Conservation (phyloP, 2,888 invertebrate species). For the Creontiades dilutus region DNA sequence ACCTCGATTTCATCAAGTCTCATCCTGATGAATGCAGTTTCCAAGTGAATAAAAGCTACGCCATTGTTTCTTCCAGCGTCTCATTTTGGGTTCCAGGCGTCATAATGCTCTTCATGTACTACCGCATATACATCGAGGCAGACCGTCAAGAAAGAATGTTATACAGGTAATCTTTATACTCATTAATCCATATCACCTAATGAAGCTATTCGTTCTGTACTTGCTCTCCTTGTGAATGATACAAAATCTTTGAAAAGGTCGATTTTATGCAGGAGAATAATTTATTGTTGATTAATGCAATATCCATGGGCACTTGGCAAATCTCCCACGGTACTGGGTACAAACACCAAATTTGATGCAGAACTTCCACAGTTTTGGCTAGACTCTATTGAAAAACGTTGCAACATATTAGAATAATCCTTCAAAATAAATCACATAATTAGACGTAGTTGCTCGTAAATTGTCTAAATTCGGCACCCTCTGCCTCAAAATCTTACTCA, state of each 20-base stretch:
- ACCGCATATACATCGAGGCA: constrained; percentile 91
- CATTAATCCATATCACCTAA: not conserved
- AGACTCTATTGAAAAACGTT: too few species aligned
- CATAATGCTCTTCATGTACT: constrained; percentile 96
- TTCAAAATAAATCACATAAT: too few species aligned
- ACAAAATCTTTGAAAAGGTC: not conserved
- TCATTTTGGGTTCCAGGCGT: constrained; percentile 97
- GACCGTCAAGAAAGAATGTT: constrained; percentile 91
- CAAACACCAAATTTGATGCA: too few species aligned
- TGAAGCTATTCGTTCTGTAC: not conserved
- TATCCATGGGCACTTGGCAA: too few species aligned
- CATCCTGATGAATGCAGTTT: constrained; percentile 84
- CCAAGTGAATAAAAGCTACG: constrained; percentile 88
- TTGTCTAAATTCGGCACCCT: too few species aligned
- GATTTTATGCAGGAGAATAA: too few species aligned
- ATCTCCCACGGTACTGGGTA: too few species aligned
- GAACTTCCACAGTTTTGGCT: too few species aligned
- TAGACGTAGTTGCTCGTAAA: too few species aligned
- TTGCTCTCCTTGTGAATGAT: not conserved
- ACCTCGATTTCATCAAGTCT: constrained; percentile 80
- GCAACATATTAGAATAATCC: too few species aligned
- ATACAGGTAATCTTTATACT: constrained; percentile 83
- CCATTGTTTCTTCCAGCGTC: constrained; percentile 92
- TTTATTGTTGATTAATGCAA: too few species aligned
- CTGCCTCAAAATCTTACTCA: too few species aligned